A percentile compares a stretch with the other conserved stretches of the same genome.
These are phyloP conservation scores for Nemapogon koenigi DNA, from an alignment of 2,888 invertebrate genomes.

Conservation along the genomic window DNA sequence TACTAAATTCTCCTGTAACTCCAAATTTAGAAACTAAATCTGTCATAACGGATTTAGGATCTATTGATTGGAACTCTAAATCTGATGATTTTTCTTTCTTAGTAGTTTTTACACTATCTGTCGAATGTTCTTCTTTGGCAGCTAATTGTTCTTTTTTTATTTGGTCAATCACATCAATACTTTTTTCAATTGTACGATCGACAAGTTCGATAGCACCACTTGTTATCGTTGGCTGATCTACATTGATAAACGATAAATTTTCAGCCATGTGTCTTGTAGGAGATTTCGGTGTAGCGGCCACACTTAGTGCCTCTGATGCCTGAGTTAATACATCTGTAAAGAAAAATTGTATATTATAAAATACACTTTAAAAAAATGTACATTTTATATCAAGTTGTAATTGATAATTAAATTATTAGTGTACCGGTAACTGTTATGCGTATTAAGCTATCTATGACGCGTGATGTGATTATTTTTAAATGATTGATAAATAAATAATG, in stretches of 20 bases:
- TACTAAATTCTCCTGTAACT: constrained; percentile 36
- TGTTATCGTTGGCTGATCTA: constrained; percentile 59
- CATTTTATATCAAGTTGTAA: neutral
- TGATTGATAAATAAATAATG: constrained; percentile 1
- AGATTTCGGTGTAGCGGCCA: constrained; percentile 49
- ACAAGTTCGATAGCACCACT: constrained; percentile 63
- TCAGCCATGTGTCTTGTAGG: constrained; percentile 54
- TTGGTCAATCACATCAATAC: constrained; percentile 46
- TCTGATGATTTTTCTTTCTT: constrained; percentile 27
- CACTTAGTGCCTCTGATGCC: constrained; percentile 40
- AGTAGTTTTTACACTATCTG: too few relatives aligned
- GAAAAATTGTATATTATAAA: constrained; percentile 21
- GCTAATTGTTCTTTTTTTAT: constrained; percentile 49
- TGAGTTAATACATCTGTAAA: constrained; percentile 49
- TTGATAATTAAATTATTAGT: neutral
- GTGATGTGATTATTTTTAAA: constrained; percentile 16
- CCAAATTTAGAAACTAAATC: constrained; percentile 50
- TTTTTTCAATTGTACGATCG: constrained; percentile 54
- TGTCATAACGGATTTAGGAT: constrained; percentile 46
- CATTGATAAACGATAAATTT: constrained; percentile 51
- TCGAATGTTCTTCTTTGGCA: too few relatives aligned
- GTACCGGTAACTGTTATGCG: too few relatives aligned
- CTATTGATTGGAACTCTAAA: constrained; percentile 43
- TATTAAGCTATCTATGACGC: constrained; percentile 27
- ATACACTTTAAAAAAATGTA: neutral